Base-by-base conservation (phyloP, 2,888 invertebrate species). In the Aphidius colemani region DNA sequence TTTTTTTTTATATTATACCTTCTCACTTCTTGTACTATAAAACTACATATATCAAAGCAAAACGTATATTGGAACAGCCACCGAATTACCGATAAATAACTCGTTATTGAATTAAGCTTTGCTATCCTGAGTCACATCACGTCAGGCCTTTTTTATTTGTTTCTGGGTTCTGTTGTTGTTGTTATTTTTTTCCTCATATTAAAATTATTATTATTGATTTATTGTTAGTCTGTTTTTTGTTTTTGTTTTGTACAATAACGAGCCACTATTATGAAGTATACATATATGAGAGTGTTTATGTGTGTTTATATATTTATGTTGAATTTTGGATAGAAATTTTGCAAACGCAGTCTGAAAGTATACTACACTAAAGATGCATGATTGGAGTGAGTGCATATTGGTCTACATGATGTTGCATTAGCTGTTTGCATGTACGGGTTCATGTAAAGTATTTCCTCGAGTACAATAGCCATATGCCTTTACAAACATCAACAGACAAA, bases 1-100 rank as follows among this genome's bases (percentile, higher is more conserved):
- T 46, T 57, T 48, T 61, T 30, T 10, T 66, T 18, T 18, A 3
- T 2, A 30, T 30, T 30, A 30, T 30, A 5, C 30, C 0, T 30
- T 30, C 5, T 18, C 13, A 18, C 13, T 18, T 18, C 13, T 18
- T 18, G 13, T 30, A 30, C 30, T 30, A 30, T 5, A 30, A 30
- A 30, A 18, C 13, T 18, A 18, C 13, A 18, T 30, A 5, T 30
- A 5, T 30, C 30, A 30, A 30, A 30, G 30, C 30, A 30, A 30
- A 30, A 5, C 30, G 30, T 30, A 5, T 30, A 30, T 73, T 71
- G 71, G 69, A 71, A 70, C 69, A 70, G 67, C 70, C 69, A 58
- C 65, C 66, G 66, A 73, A 74, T 72, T 66, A 71, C 67, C 75
- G 66, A 75, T 76, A 78, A 77, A 77, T 76, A 75, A 75, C 70